Conservation (phyloP, 2,113 vertebrate species). For the Alaudala cheleensis region DNA sequence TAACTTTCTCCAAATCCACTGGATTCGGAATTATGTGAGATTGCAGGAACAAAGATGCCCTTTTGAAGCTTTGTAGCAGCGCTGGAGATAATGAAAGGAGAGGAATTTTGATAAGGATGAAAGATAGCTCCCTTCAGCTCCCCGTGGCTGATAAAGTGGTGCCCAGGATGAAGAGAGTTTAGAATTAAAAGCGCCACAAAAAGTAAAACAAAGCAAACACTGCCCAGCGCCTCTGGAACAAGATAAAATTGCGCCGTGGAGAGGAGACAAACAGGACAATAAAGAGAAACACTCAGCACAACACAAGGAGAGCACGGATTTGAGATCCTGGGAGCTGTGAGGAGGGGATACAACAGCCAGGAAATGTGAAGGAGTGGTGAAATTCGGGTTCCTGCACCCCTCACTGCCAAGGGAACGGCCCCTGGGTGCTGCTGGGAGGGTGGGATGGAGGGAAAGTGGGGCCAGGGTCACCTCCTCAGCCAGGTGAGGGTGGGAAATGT, state of each 20-base stretch:
- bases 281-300: neutral
- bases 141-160: conserved; percentile 36
- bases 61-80: conserved; percentile 52
- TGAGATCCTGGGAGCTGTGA: neutral
- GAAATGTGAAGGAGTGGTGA: accelerated
- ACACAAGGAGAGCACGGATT: accelerated
- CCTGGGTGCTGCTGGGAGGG: accelerated
- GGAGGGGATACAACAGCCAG: neutral
- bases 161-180: conserved; percentile 45
- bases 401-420: accelerated
- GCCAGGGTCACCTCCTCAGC: neutral
- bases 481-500: accelerated
- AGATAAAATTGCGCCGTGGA: neutral
- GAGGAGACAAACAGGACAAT: conserved; percentile 30
- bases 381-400: accelerated
- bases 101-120: conserved; percentile 63
- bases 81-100: conserved; percentile 69
- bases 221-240: neutral
- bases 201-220: conserved; percentile 35
- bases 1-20: conserved; percentile 29
- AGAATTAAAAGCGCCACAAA: conserved; percentile 39
- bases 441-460: accelerated
- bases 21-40: conserved; percentile 23
- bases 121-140: conserved; percentile 49
- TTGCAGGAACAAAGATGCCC: conserved; percentile 67